phyloP scores from a whole-genome alignment of 2,113 vertebrate genomes.

The Catharus bicknelli region DNA sequence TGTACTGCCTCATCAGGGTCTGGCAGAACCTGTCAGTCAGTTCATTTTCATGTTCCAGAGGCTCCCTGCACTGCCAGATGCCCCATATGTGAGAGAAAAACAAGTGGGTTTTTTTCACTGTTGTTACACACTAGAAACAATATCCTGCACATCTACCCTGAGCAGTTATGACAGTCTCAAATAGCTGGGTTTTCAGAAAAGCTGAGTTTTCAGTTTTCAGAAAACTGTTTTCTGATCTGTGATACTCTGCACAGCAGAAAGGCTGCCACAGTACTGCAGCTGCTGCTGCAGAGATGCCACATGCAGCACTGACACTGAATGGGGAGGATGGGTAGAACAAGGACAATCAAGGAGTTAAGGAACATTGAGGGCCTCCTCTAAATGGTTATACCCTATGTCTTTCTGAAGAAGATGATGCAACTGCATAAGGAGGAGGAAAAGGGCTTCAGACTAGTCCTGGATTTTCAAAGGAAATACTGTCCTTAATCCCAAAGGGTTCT shows the following conservation, averaged over 20 bases:
- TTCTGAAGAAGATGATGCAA: not conserved
- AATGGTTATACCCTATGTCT: not conserved
- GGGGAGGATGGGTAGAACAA: not conserved
- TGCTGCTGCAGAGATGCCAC: not conserved
- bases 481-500: not conserved
- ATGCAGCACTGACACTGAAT: not conserved
- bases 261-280: not conserved
- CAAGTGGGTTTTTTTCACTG: not conserved
- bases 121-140: not conserved
- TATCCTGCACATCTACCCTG: not conserved
- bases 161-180: not conserved
- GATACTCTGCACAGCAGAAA: not conserved
- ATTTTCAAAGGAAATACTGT: not conserved
- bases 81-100: not conserved
- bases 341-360: not conserved
- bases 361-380: not conserved
- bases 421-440: not conserved
- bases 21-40: not conserved
- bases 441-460: not conserved
- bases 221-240: not conserved
- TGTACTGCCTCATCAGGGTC: not conserved
- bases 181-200: not conserved
- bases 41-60: not conserved
- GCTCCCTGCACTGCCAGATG: not conserved
- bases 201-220: not conserved